Evolutionary conservation across 1,140 invertebrate genomes (phyloP).

Genomic region (Drosophila nigrodunni): DNA sequence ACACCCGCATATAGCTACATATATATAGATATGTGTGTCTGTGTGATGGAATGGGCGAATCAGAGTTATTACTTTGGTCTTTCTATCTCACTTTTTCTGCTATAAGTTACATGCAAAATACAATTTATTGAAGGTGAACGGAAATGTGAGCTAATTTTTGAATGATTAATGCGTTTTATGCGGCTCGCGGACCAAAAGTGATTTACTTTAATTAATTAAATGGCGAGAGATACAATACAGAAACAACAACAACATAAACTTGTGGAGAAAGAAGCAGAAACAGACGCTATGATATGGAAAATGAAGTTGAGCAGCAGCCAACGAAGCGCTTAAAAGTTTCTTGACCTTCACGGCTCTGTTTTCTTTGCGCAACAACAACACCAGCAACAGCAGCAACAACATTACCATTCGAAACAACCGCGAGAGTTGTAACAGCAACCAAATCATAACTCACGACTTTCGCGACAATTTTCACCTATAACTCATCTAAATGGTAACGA

Average conservation of each 20-base stretch:
- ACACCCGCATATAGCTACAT: constrained; percentile 13
- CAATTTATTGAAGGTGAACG: constrained; percentile 81
- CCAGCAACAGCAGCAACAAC: constrained; percentile 25
- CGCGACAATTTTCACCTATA: constrained; percentile 82
- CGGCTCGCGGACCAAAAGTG: constrained; percentile 58
- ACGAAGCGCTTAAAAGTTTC: constrained; percentile 66
- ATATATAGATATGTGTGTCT: no score
- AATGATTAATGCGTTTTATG: constrained; percentile 72
- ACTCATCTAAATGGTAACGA: constrained; percentile 77
- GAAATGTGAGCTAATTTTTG: constrained; percentile 78
- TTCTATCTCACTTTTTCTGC: background rate
- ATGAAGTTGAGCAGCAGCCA: constrained; percentile 23
- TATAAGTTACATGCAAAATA: constrained; percentile 63
- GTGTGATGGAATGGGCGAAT: background rate
- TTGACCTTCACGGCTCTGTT: constrained; percentile 68
- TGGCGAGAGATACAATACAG: constrained; percentile 27
- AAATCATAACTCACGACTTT: constrained; percentile 80
- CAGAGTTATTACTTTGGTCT: background rate
- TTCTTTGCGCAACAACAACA: constrained; percentile 50
- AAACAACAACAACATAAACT: constrained; percentile 7
- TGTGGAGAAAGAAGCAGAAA: background rate
- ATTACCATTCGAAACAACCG: constrained; percentile 9
- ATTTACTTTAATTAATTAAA: constrained; percentile 80
- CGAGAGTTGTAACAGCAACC: constrained; percentile 38
- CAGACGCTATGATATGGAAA: constrained; percentile 22